Evolutionary conservation across 2,797 vertebrate species (phyloP).

Genomic region (Pseudopleuronectes americanus): DNA sequence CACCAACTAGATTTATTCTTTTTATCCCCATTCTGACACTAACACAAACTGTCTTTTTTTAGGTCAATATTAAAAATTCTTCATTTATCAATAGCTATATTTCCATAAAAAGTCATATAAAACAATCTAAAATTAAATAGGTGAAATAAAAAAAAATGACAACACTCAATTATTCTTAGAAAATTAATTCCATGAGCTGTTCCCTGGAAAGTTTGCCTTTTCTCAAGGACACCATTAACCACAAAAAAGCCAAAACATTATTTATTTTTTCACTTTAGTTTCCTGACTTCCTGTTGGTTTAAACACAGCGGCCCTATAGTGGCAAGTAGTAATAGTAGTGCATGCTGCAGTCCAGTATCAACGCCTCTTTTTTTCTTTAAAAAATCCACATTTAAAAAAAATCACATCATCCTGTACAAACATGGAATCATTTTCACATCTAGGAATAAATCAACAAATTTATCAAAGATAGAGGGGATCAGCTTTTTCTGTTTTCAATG

Average conservation of each 20-base stretch:
- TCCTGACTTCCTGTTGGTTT: conserved; percentile 65
- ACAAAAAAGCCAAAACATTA: conserved; percentile 43
- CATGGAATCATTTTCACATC: conserved; percentile 76
- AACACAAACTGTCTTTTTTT: conserved; percentile 29
- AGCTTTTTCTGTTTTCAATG: conserved; percentile 6
- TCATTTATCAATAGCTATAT: conserved; percentile 73
- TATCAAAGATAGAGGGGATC: conserved; percentile 25
- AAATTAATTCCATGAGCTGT: conserved; percentile 6
- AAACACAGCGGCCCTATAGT: conserved; percentile 66
- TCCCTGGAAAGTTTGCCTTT: conserved; percentile 29
- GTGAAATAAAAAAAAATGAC: conserved; percentile 65
- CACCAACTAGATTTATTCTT: conserved; percentile 29
- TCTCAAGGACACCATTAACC: conserved; percentile 26
- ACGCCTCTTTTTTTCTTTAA: conserved; percentile 32
- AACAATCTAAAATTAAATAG: conserved; percentile 81
- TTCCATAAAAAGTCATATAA: conserved; percentile 85
- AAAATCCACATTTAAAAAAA: conserved; percentile 65
- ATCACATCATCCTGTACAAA: conserved; percentile 78
- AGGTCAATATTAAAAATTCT: conserved; percentile 66
- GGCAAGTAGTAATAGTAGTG: conserved; percentile 55
- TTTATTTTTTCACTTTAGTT: conserved; percentile 53
- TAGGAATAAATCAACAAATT: conserved; percentile 50
- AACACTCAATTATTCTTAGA: conserved; percentile 59
- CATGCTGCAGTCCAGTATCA: conserved; percentile 70
- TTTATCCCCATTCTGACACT: conserved; percentile 27